phyloP scores from a whole-genome alignment of 2,113 vertebrate species.

The Indri indri region DNA sequence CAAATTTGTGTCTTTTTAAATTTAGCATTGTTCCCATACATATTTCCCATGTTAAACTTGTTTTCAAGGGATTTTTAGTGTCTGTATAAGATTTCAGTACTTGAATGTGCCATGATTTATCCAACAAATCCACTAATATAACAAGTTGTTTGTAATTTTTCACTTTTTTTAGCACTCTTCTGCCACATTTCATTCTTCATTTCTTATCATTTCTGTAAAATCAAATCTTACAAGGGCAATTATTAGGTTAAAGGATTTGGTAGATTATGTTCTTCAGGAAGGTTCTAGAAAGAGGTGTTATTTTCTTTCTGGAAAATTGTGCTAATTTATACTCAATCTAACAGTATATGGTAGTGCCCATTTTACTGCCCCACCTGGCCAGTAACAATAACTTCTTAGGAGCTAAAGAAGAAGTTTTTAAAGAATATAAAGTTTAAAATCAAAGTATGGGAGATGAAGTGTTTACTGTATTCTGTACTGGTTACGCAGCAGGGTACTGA shows the following conservation, averaged over 20 bases:
- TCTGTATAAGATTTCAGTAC: not conserved
- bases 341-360: not conserved
- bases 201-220: not conserved
- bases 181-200: not conserved
- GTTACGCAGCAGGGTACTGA: not conserved
- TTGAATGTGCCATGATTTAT: not conserved
- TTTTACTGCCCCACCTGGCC: not conserved
- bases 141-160: not conserved
- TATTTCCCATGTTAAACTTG: not conserved
- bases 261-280: not conserved
- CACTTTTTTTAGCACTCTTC: not conserved
- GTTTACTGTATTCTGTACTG: not conserved
- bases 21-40: not conserved
- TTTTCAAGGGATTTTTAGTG: not conserved
- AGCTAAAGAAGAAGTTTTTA: not conserved
- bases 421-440: not conserved
- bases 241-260: not conserved
- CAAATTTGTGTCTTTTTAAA: not conserved
- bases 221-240: not conserved
- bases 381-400: not conserved
- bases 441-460: not conserved
- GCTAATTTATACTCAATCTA: not conserved
- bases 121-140: not conserved
- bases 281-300: not conserved
- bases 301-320: not conserved